Base-by-base conservation (phyloP, 2,113 vertebrate genomes). In the Scartelaos histophorus region DNA sequence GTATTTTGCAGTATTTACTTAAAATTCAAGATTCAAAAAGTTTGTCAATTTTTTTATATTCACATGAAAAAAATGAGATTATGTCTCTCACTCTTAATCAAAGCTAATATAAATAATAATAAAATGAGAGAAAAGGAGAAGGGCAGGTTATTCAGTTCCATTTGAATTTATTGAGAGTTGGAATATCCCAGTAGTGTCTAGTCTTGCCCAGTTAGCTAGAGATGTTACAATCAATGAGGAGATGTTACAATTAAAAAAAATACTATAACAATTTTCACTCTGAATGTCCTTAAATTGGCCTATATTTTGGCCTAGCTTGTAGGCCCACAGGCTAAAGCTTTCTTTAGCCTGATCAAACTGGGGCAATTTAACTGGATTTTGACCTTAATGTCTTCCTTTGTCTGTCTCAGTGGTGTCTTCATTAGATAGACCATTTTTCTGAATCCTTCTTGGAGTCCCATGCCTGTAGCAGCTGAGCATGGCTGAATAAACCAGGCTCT, bases 401-500 rank as follows among this genome's bases (percentile, higher is more conserved):
- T 89, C 82, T 80, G 88, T 72, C 77, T 82, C 35, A 87, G 10
- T 1, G 86, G 86, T 21, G 90, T 93, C 76, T 93, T 96, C 84
- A 94, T 90, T 75, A 97, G 94, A 0, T 85, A 83, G 0, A 89
- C 79, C 15, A 96, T 73, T 61, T 80, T 95, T 56, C 82, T 82
- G 66, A 97, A 89, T 0, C 94, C 95, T 17, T 95, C 92, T 0
- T 90, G 57, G 12, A 98, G 85, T 25, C 97, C 96, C 0, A 91
- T 70, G 0, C 95, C 95, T 0, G 93, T 94, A 78, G 72, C 0
- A 10, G 94, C 96, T 47, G 95, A 97, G 58, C 96, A 98, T 13
- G 95, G 94, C 58, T 98, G 96, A 60, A 98, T 94, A 1, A 94
- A 96, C 96, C 97, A 98, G 56, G 84, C 86, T 53, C 95, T 91